Base-by-base conservation (phyloP, 2,888 invertebrate species). In the Andrena fulva region DNA sequence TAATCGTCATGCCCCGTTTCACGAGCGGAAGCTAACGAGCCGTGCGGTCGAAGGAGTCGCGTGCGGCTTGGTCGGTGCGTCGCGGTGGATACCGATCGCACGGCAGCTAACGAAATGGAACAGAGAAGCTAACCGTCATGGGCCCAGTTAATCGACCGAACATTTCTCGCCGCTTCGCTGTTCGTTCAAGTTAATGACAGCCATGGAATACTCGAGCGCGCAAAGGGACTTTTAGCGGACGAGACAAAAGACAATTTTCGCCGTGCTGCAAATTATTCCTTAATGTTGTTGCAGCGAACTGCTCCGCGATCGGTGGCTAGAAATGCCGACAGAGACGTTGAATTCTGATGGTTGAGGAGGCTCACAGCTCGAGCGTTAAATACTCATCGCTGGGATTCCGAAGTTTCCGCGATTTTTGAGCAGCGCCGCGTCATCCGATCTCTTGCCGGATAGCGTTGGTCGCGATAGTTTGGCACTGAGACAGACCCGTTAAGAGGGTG, bases 401-500 rank as follows among this genome's bases (percentile, higher is more conserved):
- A 52, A 59, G 68, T 73, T 69, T 79, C 35, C 56, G 73, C 80
- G 73, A 81, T 78, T 81, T 80, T 80, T 64, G 52, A 81, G 73
- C 29, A 80, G 59, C 74, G 81, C 81, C 69, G 64, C 81, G 81
- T 81, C 81, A 81, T 80, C 81, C 81, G 81, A 81, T 81, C 69
- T 54, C n/a, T 0, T 12, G 29, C 2, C 24, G 48, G 81, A 81
- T 81, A 81, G 31, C 79, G 52, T 24, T 4, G 66, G 16, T 33
- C 24, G n/a, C 63, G 80, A 79, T 60, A 35, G 74, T 74, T 82
- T 74, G 81, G 81, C 74, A 80, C 74, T 52, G 69, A 60, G 81
- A 80, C 80, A 80, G 80, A 33, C 31, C 66, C 69, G 60, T 42
- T 59, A 54, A 66, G 75, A 64, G 74, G 66, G 67, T 7, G 75